Evolutionary conservation across 2,888 invertebrate species (phyloP).

Genomic region (Sesia bembeciformis): DNA sequence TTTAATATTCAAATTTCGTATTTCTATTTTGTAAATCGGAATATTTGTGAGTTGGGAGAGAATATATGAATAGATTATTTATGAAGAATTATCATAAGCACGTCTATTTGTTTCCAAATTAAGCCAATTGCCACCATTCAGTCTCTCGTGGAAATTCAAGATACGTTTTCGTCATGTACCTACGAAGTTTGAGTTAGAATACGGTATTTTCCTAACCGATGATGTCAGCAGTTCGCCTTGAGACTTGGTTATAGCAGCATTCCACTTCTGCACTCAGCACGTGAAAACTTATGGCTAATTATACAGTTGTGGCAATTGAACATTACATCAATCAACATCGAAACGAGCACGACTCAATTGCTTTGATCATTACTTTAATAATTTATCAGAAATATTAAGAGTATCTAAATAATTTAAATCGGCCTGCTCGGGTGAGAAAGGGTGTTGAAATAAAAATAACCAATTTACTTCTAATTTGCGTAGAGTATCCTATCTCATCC

Average conservation of each 20-base stretch:
- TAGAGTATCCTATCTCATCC: too few relatives aligned
- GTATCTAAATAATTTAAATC: too few relatives aligned
- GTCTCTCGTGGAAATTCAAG: conserved; percentile 7
- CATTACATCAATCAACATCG: conserved; percentile 38
- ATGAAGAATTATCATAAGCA: not conserved
- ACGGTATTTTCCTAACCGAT: conserved; percentile 27
- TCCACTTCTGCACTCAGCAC: conserved; percentile 33
- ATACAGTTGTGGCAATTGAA: conserved; percentile 33
- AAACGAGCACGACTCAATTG: conserved; percentile 8
- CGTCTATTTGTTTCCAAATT: not conserved
- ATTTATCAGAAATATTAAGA: too few relatives aligned
- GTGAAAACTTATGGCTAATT: conserved; percentile 33
- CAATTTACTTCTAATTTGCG: too few relatives aligned
- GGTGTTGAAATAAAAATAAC: too few relatives aligned
- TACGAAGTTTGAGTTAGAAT: not conserved
- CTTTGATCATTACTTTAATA: not conserved
- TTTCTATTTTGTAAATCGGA: conserved; percentile 11
- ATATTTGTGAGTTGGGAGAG: not conserved
- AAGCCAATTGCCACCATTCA: conserved; percentile 11
- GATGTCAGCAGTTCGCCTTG: conserved; percentile 55
- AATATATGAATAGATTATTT: not conserved
- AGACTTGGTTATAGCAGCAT: conserved; percentile 25
- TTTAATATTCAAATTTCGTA: conserved; percentile 19
- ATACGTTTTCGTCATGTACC: not conserved
- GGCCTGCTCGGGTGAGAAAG: too few relatives aligned